Percentiles rank a stretch among this genome's conserved stretches.
Conservation (phyloP, 2,888 invertebrate species). For the Pherbina coryleti region DNA sequence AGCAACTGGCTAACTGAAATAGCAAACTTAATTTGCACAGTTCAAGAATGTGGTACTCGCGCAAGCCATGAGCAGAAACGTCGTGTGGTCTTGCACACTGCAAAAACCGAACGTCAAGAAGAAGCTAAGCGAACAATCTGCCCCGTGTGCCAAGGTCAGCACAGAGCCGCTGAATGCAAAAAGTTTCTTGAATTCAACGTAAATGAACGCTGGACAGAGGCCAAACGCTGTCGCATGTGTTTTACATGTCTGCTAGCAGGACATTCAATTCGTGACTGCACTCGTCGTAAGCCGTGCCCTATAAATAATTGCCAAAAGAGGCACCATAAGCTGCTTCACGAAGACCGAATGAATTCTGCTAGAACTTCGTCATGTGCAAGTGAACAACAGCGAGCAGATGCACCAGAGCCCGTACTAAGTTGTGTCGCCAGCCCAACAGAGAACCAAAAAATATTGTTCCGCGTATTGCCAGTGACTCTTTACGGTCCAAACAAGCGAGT, state of each 20-base stretch:
- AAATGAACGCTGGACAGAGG: background rate
- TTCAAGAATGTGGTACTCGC: background rate
- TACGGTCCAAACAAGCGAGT: conserved; percentile 20
- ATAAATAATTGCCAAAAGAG: conserved; percentile 9
- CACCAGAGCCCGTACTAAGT: too few relatives aligned
- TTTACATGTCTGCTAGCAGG: too few relatives aligned
- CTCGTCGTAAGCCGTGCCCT: too few relatives aligned
- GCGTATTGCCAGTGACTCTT: conserved; percentile 10
- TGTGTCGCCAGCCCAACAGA: background rate
- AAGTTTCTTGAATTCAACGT: background rate
- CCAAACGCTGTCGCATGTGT: too few relatives aligned
- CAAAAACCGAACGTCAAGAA: background rate
- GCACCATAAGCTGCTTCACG: conserved; percentile 23
- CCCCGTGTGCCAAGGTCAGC: background rate
- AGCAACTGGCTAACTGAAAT: conserved; percentile 23
- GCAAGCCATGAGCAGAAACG: background rate
- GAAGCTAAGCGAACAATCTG: background rate
- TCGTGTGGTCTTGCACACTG: background rate
- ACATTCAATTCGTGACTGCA: too few relatives aligned
- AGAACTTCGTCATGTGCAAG: background rate
- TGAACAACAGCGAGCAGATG: background rate
- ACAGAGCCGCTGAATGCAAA: background rate
- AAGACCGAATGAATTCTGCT: background rate
- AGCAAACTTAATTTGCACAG: conserved; percentile 16
- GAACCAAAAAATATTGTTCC: background rate